Evolutionary conservation across 2,888 invertebrate species (phyloP).

Genomic region (Phytoseiulus persimilis): DNA sequence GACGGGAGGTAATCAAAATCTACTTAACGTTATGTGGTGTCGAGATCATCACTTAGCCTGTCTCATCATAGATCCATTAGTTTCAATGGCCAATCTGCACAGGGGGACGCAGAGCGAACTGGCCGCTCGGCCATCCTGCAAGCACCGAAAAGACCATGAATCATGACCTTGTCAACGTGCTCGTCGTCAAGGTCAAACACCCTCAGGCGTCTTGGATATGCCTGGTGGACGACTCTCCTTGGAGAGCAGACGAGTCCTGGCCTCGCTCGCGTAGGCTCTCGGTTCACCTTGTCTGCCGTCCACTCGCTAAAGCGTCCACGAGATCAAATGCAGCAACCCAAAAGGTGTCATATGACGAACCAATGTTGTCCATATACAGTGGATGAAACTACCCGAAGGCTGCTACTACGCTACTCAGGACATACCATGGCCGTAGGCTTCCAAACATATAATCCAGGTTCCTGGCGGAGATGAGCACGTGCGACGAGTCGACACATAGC

Average conservation of each 20-base stretch:
- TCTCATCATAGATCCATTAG: constrained; percentile 5
- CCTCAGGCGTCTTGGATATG: background rate
- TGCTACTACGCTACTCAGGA: too few species aligned
- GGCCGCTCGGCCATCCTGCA: background rate
- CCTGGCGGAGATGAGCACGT: too few species aligned
- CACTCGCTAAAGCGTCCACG: too few species aligned
- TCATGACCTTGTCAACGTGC: constrained; percentile 5
- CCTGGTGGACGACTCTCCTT: background rate
- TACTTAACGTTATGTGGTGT: constrained; percentile 19
- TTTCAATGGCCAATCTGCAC: constrained; percentile 5
- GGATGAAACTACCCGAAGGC: too few species aligned
- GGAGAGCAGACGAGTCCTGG: background rate
- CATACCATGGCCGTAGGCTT: too few species aligned
- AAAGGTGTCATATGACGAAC: too few species aligned
- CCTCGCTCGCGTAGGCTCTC: too few species aligned
- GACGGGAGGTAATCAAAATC: constrained; percentile 33
- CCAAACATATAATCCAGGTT: too few species aligned
- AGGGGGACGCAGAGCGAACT: background rate
- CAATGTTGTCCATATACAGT: too few species aligned
- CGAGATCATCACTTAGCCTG: constrained; percentile 5
- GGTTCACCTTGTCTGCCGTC: too few species aligned
- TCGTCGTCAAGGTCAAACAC: background rate
- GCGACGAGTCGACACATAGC: too few species aligned
- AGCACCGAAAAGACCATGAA: background rate
- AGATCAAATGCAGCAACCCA: too few species aligned